Evolutionary conservation across 30 jellyfish, hydroid and myxozoan species (phyloP), one percentile per base, ranked within the genome.

Genomic region (Catostylus mosaicus): DNA sequence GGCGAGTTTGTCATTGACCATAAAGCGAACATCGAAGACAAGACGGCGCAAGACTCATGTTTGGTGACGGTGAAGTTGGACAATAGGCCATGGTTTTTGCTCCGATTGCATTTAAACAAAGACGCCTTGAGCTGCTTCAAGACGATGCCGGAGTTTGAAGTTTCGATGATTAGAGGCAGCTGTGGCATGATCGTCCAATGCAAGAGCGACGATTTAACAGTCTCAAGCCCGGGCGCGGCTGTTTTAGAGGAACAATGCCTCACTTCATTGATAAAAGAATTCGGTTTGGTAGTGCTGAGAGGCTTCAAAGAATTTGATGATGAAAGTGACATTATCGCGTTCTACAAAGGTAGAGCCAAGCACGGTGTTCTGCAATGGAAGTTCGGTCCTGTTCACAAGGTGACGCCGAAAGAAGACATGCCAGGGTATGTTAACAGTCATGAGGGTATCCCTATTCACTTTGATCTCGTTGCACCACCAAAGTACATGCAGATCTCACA

Each of bases 381-480:
- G 4, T 82, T 82, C 40, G 93, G 93, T 0, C 54, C 77, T 23
- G 32, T 82, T 31, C 86, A 82, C 73, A 82, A 68, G 50, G 65
- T 80, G 19, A 61, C 38, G 8, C 90, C 90, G 7, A 67, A 61
- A 12, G 63, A 66, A 26, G 80, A 71, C 38, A 82, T 82, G 73
- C 80, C 86, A 1, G 93, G 93, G 1, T 68, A 51, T 33, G 86
- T 72, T 2, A 68, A 72, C 62, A 68, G 86, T 62, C 29, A 82
- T 62, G 93, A 72, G 19, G 93, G 80, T 4, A 57, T 82, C 18
- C 93, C 93, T 26, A 38, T 82, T 18, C 93, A 82, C 50, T 68
- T 70, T 37, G 93, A 82, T 34, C 47, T 82, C 51, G 31, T 32
- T 20, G 81, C 80, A 8, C 93, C 93, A 1, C 93, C 93, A 10